Conservation (phyloP, 2,888 invertebrate species). For the Erynnis tages region DNA sequence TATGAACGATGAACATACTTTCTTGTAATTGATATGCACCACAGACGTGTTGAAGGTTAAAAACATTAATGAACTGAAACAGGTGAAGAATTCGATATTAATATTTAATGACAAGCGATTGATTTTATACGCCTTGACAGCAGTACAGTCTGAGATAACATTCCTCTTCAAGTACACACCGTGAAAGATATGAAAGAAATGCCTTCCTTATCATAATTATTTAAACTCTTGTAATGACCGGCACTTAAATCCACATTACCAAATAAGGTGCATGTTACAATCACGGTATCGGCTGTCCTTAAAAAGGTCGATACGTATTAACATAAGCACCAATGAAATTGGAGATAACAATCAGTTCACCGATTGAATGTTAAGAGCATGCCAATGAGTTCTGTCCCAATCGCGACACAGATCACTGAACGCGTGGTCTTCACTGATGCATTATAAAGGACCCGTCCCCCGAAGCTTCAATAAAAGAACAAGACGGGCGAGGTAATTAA, state of each 20-base stretch:
- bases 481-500: background rate
- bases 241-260: slow-evolving; percentile 5
- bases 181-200: background rate
- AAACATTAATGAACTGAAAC: too few relatives aligned
- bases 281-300: slow-evolving; percentile 1
- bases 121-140: too few relatives aligned
- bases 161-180: background rate
- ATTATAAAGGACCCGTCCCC: background rate
- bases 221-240: background rate
- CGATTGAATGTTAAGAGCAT: slow-evolving; percentile 16
- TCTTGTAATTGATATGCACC: too few relatives aligned
- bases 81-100: too few relatives aligned
- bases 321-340: slow-evolving; percentile 21
- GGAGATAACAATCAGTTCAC: slow-evolving; percentile 15
- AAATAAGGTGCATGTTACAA: slow-evolving; percentile 6
- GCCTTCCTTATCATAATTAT: background rate
- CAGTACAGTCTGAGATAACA: background rate
- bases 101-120: too few relatives aligned
- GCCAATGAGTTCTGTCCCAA: slow-evolving; percentile 7
- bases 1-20: too few relatives aligned
- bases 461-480: background rate
- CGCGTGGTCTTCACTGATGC: background rate
- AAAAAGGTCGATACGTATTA: slow-evolving; percentile 12
- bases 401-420: slow-evolving; percentile 2
- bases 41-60: too few relatives aligned